Conservation (phyloP, 2,797 vertebrate species). For the Naso thynnoides region DNA sequence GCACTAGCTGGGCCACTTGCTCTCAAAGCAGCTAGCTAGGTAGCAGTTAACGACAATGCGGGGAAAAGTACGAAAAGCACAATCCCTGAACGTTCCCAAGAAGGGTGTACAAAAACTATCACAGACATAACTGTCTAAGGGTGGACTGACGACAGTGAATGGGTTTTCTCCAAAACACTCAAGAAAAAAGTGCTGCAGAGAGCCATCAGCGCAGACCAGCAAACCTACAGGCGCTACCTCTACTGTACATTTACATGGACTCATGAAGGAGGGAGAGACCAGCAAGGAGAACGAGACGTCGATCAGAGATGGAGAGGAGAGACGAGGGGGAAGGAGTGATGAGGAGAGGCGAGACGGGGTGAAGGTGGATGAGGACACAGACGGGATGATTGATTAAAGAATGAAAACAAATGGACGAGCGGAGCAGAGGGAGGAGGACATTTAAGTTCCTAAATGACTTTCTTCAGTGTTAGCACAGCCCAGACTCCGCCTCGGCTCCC, state of each 20-base stretch:
- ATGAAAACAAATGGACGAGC: constrained; percentile 63
- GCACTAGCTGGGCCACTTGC: constrained; percentile 28
- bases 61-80: constrained; percentile 51
- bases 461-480: constrained; percentile 51
- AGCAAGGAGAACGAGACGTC: constrained; percentile 58
- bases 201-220: constrained; percentile 35
- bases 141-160: constrained; percentile 56
- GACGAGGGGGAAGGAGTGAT: constrained; percentile 25
- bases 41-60: constrained; percentile 34
- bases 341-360: constrained; percentile 53
- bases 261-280: constrained; percentile 42
- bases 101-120: constrained; percentile 63
- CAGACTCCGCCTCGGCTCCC: constrained; percentile 50
- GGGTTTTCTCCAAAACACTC: constrained; percentile 44
- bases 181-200: constrained; percentile 13
- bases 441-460: constrained; percentile 66
- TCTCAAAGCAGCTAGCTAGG: constrained; percentile 44
- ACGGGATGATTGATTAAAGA: constrained; percentile 77
- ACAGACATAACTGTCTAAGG: constrained; percentile 61
- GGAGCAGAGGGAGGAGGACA: constrained; percentile 48
- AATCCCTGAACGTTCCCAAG: constrained; percentile 78
- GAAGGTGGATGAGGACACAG: constrained; percentile 77
- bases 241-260: constrained; percentile 58
- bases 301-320: constrained; percentile 42
- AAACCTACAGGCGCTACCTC: constrained; percentile 56